Evolutionary conservation across 2,888 invertebrate species (phyloP).

Genomic region (Megastigmus dorsalis): DNA sequence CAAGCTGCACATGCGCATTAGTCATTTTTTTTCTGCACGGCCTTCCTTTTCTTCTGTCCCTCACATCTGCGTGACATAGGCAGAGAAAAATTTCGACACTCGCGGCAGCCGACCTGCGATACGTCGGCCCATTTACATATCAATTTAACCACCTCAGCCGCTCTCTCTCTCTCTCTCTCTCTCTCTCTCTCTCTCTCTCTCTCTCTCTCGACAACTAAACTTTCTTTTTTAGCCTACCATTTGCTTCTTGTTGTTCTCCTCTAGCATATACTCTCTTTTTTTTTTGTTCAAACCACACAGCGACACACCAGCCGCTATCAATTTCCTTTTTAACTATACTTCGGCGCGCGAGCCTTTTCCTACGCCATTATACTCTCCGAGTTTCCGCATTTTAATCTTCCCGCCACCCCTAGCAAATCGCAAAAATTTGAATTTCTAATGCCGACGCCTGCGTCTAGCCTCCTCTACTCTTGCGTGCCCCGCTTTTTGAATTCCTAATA

Average conservation of each 20-base stretch:
- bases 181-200: background rate
- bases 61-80: background rate
- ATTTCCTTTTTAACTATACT: conserved; percentile 17
- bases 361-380: background rate
- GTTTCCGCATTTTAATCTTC: conserved; percentile 40
- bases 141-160: background rate
- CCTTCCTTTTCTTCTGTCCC: background rate
- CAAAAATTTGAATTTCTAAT: conserved; percentile 49
- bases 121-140: conserved; percentile 29
- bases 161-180: background rate
- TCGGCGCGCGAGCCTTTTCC: background rate
- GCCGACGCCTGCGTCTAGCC: background rate
- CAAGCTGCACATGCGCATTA: background rate
- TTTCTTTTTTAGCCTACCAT: background rate
- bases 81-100: background rate
- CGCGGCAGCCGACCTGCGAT: no score
- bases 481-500: conserved; percentile 42
- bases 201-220: background rate
- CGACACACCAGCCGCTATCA: background rate
- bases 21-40: background rate
- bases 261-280: no score
- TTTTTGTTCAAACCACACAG: no score
- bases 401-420: background rate
- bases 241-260: no score
- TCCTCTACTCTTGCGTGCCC: no score